These are phyloP conservation scores for Pseudomugil tenellus DNA, from an alignment of 2,797 vertebrate species.

Conservation along the genomic window DNA sequence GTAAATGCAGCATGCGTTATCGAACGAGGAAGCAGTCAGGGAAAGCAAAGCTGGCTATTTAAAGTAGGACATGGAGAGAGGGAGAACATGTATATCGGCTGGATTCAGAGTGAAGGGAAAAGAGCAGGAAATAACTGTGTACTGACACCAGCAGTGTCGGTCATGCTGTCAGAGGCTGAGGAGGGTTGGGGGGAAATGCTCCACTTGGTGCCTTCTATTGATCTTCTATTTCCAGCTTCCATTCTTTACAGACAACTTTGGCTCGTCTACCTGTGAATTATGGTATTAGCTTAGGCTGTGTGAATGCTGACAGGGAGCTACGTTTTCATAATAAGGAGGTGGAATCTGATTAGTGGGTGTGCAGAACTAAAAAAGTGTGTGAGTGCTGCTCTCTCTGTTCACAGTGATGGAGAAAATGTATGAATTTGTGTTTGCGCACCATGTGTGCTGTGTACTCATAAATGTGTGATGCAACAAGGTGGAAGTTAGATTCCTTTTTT, in stretches of 20 bases:
- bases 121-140: conserved; percentile 47
- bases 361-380: background rate
- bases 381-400: conserved; percentile 18
- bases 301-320: conserved; percentile 1
- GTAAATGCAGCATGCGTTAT: conserved; percentile 48
- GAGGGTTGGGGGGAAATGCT: conserved; percentile 41
- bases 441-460: background rate
- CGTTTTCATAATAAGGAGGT: conserved; percentile 21
- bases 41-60: conserved; percentile 63
- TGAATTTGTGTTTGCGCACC: conserved; percentile 18
- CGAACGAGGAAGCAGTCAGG: conserved; percentile 47
- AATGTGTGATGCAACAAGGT: conserved; percentile 20
- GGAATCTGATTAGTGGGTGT: background rate
- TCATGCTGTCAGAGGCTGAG: conserved; percentile 56
- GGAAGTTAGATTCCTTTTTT: background rate
- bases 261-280: conserved; percentile 42
- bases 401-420: background rate
- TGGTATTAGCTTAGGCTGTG: conserved; percentile 1
- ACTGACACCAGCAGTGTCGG: conserved; percentile 49
- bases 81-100: conserved; percentile 41
- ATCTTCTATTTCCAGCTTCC: conserved; percentile 66
- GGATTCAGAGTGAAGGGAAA: conserved; percentile 26
- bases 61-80: conserved; percentile 45
- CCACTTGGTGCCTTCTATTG: conserved; percentile 64
- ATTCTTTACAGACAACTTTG: conserved; percentile 62